Percentiles rank a stretch among this genome's conserved stretches.
phyloP scores from a whole-genome alignment of 1,140 invertebrate genomes.

The Drosophila sp. region DNA sequence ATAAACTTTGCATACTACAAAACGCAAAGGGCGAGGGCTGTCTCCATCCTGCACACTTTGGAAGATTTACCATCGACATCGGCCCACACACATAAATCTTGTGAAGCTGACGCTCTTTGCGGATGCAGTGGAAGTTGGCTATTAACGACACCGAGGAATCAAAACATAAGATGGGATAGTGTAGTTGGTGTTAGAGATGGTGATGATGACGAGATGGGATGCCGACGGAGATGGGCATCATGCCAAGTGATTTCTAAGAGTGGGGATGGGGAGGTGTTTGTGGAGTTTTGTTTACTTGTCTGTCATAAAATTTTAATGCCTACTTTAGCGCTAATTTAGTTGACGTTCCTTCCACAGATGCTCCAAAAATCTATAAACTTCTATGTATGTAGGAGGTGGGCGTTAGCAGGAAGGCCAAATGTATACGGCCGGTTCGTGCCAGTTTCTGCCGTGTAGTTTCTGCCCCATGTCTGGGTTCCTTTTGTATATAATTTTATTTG shows the following conservation, averaged over 20 bases:
- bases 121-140: conserved; percentile 58
- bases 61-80: conserved; percentile 59
- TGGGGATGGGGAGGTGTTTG: neutral
- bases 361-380: conserved; percentile 42
- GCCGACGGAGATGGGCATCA: conserved; percentile 14
- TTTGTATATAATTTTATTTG: conserved; percentile 41
- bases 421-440: conserved; percentile 27
- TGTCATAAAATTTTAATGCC: conserved; percentile 78
- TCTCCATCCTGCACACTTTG: conserved; percentile 51
- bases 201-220: neutral
- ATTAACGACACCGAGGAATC: conserved; percentile 73
- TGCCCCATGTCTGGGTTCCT: conserved; percentile 14
- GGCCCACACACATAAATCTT: conserved; percentile 62
- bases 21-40: conserved; percentile 9
- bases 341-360: conserved; percentile 51
- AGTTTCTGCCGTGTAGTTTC: conserved; percentile 17
- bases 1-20: conserved; percentile 58
- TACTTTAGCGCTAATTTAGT: conserved; percentile 79
- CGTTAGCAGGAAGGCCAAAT: conserved; percentile 36
- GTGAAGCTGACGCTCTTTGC: conserved; percentile 52
- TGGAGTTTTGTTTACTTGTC: conserved; percentile 62
- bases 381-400: neutral
- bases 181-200: conserved; percentile 18
- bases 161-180: conserved; percentile 30
- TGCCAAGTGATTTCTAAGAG: conserved; percentile 60